A percentile compares a stretch with the other conserved stretches of the same genome.
These are phyloP conservation scores for Plectrocnemia conspersa DNA, from an alignment of 1,140 invertebrate genomes.

Conservation along the genomic window DNA sequence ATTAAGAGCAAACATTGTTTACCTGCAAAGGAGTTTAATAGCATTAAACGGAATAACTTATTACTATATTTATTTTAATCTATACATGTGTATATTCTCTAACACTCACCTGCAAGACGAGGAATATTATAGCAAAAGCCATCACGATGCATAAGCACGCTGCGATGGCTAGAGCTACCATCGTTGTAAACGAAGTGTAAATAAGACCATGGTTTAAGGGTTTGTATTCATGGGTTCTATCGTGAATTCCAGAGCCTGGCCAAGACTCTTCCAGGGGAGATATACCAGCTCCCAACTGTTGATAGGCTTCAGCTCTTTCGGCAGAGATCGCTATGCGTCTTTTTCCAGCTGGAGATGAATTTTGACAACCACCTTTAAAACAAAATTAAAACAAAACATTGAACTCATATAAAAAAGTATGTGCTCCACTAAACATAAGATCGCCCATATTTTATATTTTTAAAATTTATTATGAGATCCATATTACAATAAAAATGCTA, in stretches of 20 bases:
- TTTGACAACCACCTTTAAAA: slow-evolving; percentile 60
- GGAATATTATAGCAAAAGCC: slow-evolving; percentile 62
- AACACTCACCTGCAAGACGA: slow-evolving; percentile 60
- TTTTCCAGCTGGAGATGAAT: slow-evolving; percentile 69
- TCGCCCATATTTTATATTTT: not conserved
- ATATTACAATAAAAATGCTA: no score
- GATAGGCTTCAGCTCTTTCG: slow-evolving; percentile 44
- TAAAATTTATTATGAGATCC: not conserved
- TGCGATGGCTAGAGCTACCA: slow-evolving; percentile 61
- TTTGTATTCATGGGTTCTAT: slow-evolving; percentile 42
- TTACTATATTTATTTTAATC: no score
- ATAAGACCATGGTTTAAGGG: slow-evolving; percentile 38
- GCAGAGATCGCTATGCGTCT: slow-evolving; percentile 62
- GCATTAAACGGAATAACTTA: no score
- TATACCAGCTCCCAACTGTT: slow-evolving; percentile 43
- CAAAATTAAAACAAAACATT: slow-evolving; percentile 6
- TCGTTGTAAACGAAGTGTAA: slow-evolving; percentile 51
- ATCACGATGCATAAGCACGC: slow-evolving; percentile 62
- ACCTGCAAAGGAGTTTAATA: no score
- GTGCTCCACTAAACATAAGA: slow-evolving; percentile 8
- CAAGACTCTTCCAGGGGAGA: slow-evolving; percentile 41
- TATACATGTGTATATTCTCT: no score
- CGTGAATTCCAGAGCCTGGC: slow-evolving; percentile 39
- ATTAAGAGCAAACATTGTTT: no score
- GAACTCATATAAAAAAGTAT: slow-evolving; percentile 1